Conservation (phyloP, 2,888 invertebrate species). For the Orthosia cruda region DNA sequence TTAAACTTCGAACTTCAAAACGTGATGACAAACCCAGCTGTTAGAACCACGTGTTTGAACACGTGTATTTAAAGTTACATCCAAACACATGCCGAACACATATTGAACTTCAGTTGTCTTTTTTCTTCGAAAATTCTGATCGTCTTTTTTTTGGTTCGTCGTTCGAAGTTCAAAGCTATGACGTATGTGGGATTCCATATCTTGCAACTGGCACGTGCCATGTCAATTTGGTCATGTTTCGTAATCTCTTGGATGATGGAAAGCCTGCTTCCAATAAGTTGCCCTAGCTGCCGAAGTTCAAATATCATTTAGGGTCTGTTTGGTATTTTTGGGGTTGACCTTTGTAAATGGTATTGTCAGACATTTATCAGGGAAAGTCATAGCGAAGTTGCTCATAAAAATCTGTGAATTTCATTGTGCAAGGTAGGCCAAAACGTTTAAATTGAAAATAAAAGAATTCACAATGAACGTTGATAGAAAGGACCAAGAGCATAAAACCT, state of each 20-base stretch:
- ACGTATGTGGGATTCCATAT: conserved; percentile 9
- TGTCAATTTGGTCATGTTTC: conserved; percentile 43
- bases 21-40: conserved; percentile 43
- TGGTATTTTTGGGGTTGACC: background rate
- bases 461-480: background rate
- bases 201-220: conserved; percentile 53
- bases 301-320: conserved; percentile 13
- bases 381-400: background rate
- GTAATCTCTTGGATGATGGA: conserved; percentile 39
- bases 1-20: conserved; percentile 7
- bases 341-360: background rate
- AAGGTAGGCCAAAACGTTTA: background rate
- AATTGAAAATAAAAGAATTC: background rate
- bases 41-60: conserved; percentile 53
- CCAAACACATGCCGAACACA: conserved; percentile 45
- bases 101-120: conserved; percentile 41
- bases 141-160: conserved; percentile 29
- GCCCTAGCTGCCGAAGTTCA: conserved; percentile 8
- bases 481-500: too few species aligned
- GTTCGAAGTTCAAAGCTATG: conserved; percentile 8
- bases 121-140: conserved; percentile 6
- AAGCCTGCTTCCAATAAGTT: background rate
- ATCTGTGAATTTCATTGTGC: background rate
- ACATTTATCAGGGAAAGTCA: background rate
- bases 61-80: conserved; percentile 44